Percentiles rank a stretch among this genome's conserved stretches.
phyloP scores from a whole-genome alignment of 2,797 vertebrate species.

The Melanotaenia nigrans region DNA sequence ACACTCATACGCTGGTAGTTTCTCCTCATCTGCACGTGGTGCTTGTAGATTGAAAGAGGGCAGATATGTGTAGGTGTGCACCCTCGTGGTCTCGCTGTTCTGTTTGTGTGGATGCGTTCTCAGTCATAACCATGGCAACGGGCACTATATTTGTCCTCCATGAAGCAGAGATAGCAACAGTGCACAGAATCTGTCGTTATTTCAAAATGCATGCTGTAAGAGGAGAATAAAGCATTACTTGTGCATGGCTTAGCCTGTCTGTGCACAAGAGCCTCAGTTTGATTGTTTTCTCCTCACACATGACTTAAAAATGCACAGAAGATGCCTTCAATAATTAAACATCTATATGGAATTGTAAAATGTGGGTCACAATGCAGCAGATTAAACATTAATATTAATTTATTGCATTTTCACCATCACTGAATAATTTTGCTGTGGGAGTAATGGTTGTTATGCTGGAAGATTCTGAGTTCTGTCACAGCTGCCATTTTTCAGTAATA shows the following conservation, averaged over 20 bases:
- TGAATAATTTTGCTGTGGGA: slow-evolving; percentile 5
- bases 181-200: slow-evolving; percentile 46
- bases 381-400: slow-evolving; percentile 19
- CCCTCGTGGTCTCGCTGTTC: slow-evolving; percentile 72
- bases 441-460: neutral
- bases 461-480: slow-evolving; percentile 14
- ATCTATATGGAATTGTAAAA: slow-evolving; percentile 22
- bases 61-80: slow-evolving; percentile 70
- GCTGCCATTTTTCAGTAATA: slow-evolving; percentile 17
- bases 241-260: slow-evolving; percentile 16
- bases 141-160: slow-evolving; percentile 78
- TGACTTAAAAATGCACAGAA: slow-evolving; percentile 30
- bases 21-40: slow-evolving; percentile 64
- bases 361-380: slow-evolving; percentile 41
- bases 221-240: slow-evolving; percentile 27
- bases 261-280: slow-evolving; percentile 10
- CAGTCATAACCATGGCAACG: slow-evolving; percentile 77
- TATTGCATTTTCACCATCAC: neutral
- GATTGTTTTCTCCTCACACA: slow-evolving; percentile 10
- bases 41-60: slow-evolving; percentile 53
- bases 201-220: slow-evolving; percentile 27
- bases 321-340: slow-evolving; percentile 45
- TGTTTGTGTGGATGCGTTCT: slow-evolving; percentile 72
- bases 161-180: slow-evolving; percentile 59
- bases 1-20: neutral